Evolutionary conservation across 2,888 invertebrate genomes (phyloP).

Genomic region (Enchytraeus crypticus): DNA sequence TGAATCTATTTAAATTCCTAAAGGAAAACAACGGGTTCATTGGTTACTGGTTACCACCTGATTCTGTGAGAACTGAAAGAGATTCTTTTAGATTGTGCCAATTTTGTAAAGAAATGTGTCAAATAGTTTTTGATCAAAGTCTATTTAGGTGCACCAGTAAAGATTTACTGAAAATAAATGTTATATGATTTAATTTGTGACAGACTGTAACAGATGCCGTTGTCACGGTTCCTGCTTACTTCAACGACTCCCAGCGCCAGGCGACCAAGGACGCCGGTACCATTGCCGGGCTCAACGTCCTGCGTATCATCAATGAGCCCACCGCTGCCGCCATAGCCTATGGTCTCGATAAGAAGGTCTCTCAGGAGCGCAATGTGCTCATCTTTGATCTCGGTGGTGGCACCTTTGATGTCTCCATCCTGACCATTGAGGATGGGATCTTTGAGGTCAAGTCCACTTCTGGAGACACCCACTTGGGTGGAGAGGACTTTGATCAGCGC

Average conservation of each 20-base stretch:
- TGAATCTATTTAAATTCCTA: too few relatives aligned
- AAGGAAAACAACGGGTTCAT: too few relatives aligned
- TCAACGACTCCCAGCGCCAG: constrained; percentile 98
- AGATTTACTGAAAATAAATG: too few relatives aligned
- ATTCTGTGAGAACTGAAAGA: too few relatives aligned
- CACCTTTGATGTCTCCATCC: constrained; percentile 94
- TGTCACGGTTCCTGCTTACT: constrained; percentile 93
- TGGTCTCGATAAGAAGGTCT: constrained; percentile 88
- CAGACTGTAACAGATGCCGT: constrained; percentile 72
- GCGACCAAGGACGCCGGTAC: constrained; percentile 97
- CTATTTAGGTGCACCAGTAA: too few relatives aligned
- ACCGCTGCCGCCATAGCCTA: constrained; percentile 95
- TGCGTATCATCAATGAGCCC: constrained; percentile 90
- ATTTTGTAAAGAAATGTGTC: too few relatives aligned
- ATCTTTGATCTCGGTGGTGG: constrained; percentile 99
- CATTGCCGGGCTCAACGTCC: constrained; percentile 80
- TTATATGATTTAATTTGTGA: too few relatives aligned
- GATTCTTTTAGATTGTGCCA: too few relatives aligned
- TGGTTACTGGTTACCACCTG: too few relatives aligned
- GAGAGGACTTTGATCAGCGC: constrained; percentile 96
- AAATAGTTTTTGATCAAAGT: too few relatives aligned
- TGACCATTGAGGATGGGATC: constrained; percentile 97
- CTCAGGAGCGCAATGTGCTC: constrained; percentile 95
- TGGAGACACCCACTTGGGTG: constrained; percentile 92
- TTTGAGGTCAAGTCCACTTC: constrained; percentile 80